These are phyloP conservation scores for Caracal caracal DNA, from an alignment of 2,113 vertebrate genomes.

Conservation along the genomic window DNA sequence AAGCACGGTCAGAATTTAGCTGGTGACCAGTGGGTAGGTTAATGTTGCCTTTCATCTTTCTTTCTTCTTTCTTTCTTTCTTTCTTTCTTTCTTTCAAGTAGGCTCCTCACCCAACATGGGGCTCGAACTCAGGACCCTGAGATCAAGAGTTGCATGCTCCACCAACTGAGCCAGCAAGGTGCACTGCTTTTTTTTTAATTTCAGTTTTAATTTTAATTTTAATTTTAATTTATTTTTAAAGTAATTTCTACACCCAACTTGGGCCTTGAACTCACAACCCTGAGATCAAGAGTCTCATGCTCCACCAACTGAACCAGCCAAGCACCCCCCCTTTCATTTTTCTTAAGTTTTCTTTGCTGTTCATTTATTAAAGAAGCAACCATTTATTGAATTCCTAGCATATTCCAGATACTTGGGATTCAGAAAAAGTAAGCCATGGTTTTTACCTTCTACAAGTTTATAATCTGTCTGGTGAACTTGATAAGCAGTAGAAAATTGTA, in stretches of 20 bases:
- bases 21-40: neutral
- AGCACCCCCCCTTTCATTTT: neutral
- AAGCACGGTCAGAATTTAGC: constrained; percentile 32
- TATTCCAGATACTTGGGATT: constrained; percentile 29
- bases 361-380: constrained; percentile 49
- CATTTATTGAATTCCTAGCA: constrained; percentile 30
- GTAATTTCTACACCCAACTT: no score
- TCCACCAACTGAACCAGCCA: no score
- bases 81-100: neutral
- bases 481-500: constrained; percentile 26
- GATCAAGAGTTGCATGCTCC: neutral
- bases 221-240: no score
- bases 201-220: no score
- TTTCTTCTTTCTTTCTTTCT: neutral
- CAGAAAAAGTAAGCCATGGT: constrained; percentile 18
- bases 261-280: no score
- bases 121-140: neutral
- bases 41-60: constrained; percentile 38
- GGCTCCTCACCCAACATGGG: neutral
- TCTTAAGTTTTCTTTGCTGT: neutral
- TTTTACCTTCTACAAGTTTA: constrained; percentile 47
- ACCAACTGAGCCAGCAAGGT: neutral
- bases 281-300: no score
- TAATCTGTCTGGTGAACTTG: constrained; percentile 10
- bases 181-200: no score